Evolutionary conservation across 2,888 invertebrate species (phyloP), one percentile per base, ranked within the genome.

Genomic region (Labia minor): DNA sequence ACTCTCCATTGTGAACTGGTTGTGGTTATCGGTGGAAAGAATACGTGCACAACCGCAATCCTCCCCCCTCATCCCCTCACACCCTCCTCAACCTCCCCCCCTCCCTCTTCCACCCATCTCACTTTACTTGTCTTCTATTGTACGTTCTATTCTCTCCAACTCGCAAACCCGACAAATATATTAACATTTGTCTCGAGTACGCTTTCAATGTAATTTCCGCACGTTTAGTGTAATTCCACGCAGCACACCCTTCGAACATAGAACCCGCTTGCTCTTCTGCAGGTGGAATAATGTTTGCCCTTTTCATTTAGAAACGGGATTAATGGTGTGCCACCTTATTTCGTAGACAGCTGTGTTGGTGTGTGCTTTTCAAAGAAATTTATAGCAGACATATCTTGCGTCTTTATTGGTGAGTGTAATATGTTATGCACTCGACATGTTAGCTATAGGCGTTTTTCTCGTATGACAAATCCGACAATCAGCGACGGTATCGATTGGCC

Each of bases 101-200:
- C 49, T 4, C 49, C 3, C 3, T 8, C 8, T 8, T 3, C 3
- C 4, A 3, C 26, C 26, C 26, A 3, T 3, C 26, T 8, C 4
- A 3, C 26, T 8, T 8, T 8, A 26, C 26, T 26, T 26, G 26
- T 26, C 49, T 49, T 49, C 49, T 49, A 26, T 16, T 49, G 49
- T 49, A 49, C 49, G 8, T 49, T 49, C 49, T 49, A 49, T 49
- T 49, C 49, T 49, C 49, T 49, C 49, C n/a, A 49, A n/a, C 49
- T 49, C 49, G 49, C 49, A 49, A 49, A 49, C 49, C 49, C 49
- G 49, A 49, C 49, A 49, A 49, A 49, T 49, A 49, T 49, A 49
- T 49, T 49, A 49, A 49, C 49, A 49, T 49, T 49, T 49, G 49
- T 49, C 49, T 49, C 49, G 49, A 49, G 49, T 49, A 49, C 49